phyloP scores from a whole-genome alignment of 2,888 invertebrate species.

The Drosophila suboccidentalis region DNA sequence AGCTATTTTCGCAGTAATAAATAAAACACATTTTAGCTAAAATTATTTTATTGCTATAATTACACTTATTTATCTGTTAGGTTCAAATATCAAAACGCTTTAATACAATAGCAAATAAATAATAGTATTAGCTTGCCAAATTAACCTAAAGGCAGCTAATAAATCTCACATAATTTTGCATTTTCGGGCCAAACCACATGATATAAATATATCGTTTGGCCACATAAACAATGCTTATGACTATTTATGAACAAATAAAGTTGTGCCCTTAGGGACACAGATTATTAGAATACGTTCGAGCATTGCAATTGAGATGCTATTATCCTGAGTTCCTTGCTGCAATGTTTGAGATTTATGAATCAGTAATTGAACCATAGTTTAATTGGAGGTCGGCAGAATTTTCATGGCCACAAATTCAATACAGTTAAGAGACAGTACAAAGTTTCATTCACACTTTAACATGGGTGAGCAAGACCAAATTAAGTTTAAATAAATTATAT shows the following conservation, averaged over 20 bases:
- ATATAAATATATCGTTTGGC: constrained; percentile 27
- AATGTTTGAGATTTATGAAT: background rate
- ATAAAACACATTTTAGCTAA: background rate
- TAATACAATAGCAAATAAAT: constrained; percentile 22
- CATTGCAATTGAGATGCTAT: background rate
- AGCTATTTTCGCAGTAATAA: background rate
- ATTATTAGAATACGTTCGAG: background rate
- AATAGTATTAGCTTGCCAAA: constrained; percentile 1
- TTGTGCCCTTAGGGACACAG: background rate
- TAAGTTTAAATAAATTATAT: constrained; percentile 52
- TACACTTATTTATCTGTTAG: background rate
- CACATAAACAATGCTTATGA: constrained; percentile 25
- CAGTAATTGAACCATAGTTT: background rate
- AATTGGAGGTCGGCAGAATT: background rate
- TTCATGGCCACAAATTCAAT: background rate
- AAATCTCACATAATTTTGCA: constrained; percentile 7
- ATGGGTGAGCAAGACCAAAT: constrained; percentile 17
- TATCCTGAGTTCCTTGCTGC: background rate
- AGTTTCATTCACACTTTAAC: background rate
- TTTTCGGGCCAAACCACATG: background rate
- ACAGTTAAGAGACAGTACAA: background rate
- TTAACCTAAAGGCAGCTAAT: constrained; percentile 10
- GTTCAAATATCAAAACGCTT: background rate
- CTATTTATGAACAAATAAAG: background rate
- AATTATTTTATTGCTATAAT: background rate